Evolutionary conservation across 37 sponge, comb jelly and placozoan species (phyloP), one percentile per base, ranked within the genome.

Genomic region (Dysidea cf. avara): DNA sequence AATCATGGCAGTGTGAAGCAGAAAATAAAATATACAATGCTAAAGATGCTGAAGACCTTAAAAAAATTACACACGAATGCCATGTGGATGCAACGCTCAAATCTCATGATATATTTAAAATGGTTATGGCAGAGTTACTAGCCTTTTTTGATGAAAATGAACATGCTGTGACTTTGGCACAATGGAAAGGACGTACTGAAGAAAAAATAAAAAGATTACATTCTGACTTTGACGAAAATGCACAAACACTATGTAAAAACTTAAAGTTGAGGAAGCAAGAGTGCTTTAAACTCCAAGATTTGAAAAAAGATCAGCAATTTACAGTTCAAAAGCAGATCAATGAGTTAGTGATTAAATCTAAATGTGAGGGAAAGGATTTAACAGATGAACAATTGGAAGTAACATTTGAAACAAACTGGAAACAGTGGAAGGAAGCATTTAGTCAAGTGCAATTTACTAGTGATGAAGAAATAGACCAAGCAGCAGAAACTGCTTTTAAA

Each of bases 131-230:
- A 5, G 49, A 52, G 35, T 30, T 53, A 56, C 12, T 54, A 6
- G 31, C 22, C 3, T 69, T 43, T 35, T 69, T 69, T 69, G 55
- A 50, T 33, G 70, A 69, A 69, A 50, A 39, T 25, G 12, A 18
- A 31, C 26, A 62, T 6, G 14, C 14, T 26, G 55, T 33, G 2
- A 69, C 53, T 12, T 11, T 69, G 33, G 16, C 22, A 4, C 47
- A 69, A 30, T 52, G 55, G 53, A 24, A 69, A 7, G 34, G 2
- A 4, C 20, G 33, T 11, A 69, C 55, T 21, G n/a, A 52, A 53
- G 2, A 28, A 11, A 49, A 37, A 37, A 17, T 69, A 26, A 13
- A 51, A 16, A 16, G 32, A 9, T 17, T 69, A 22, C 29, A 26
- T 11, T 14, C 28, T 9, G 35, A 50, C 17, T 6, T 53, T 3